Evolutionary conservation across 2,888 invertebrate species (phyloP), one percentile per base, ranked within the genome.

Genomic region (Onchidella celtica): DNA sequence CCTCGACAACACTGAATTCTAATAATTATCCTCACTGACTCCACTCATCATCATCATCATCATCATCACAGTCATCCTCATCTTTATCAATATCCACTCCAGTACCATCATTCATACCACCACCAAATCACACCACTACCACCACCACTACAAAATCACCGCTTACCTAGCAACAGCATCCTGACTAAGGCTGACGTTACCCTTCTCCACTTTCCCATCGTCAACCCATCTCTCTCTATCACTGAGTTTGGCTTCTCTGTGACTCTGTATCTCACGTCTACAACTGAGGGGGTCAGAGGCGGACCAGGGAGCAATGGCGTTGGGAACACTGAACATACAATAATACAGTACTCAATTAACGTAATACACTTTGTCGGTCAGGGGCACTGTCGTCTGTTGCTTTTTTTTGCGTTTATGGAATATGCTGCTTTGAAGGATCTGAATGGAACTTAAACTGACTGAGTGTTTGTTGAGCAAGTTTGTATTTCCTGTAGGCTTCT

Each of bases 91-190:
- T 17, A 47, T 47, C 47, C 47, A 11, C 47, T 11, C 17, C 47
- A 47, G 6, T 47, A 11, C 17, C 47, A 47, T 11, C 6, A 47
- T 11, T 47, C 47, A 47, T 11, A 47, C 17, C 47, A 11, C 9
- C 47, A 47, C 6, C 47, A 11, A 47, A 47, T 47, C 47, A 11
- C 47, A 47, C 6, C 21, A 59, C 9, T 9, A 68, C 29, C 32
- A 4, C 11, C 68, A 68, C 4, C 34, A 68, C 27, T 4, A 29
- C 34, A 24, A 9, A 6, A 61, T 61, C 6, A 61, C 61, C 11
- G n/a, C 69, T 63, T 32, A 80, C 80, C 81, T 81, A 4, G 69
- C 68, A 29, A 40, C 61, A 32, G 79, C 55, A 47, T 57, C 76
- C 29, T 76, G 81, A 17, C 32, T 34, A 32, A 75, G 32, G 32